These are phyloP conservation scores for Kryptolebias ocellatus DNA, from an alignment of 2,797 vertebrate genomes.

Conservation along the genomic window DNA sequence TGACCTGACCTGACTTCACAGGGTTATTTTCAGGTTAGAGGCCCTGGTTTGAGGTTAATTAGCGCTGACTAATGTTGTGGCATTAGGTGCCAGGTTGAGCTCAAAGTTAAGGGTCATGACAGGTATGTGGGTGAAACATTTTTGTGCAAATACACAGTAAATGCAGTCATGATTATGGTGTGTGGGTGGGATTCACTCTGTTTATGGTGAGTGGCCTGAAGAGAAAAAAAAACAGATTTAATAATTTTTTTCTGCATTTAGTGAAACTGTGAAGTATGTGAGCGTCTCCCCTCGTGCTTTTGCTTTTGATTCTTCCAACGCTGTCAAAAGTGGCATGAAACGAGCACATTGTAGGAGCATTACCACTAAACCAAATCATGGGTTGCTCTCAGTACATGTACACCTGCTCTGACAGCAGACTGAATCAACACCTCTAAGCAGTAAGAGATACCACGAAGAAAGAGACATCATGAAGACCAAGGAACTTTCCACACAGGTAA, in stretches of 20 bases:
- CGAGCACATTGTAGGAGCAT: no score
- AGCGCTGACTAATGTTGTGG: neutral
- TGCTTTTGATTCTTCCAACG: neutral
- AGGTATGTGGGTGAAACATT: neutral
- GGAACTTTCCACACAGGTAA: no score
- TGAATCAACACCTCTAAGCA: no score
- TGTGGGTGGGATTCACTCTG: constrained; percentile 65
- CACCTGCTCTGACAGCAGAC: no score
- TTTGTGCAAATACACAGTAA: constrained; percentile 21
- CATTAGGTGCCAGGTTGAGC: constrained; percentile 7
- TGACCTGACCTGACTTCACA: constrained; percentile 21
- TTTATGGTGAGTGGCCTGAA: constrained; percentile 59
- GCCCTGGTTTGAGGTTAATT: constrained; percentile 39
- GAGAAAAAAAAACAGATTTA: constrained; percentile 44
- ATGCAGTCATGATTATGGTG: constrained; percentile 23
- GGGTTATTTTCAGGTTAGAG: constrained; percentile 28
- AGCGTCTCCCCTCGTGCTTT: neutral
- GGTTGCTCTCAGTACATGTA: no score
- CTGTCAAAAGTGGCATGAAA: no score
- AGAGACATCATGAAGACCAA: no score
- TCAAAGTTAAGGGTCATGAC: neutral
- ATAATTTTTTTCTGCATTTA: constrained; percentile 17
- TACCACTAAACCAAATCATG: no score
- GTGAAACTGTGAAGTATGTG: neutral
- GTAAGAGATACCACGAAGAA: no score